Evolutionary conservation across 2,797 vertebrate species (phyloP).

Genomic region (Microchirus variegatus): DNA sequence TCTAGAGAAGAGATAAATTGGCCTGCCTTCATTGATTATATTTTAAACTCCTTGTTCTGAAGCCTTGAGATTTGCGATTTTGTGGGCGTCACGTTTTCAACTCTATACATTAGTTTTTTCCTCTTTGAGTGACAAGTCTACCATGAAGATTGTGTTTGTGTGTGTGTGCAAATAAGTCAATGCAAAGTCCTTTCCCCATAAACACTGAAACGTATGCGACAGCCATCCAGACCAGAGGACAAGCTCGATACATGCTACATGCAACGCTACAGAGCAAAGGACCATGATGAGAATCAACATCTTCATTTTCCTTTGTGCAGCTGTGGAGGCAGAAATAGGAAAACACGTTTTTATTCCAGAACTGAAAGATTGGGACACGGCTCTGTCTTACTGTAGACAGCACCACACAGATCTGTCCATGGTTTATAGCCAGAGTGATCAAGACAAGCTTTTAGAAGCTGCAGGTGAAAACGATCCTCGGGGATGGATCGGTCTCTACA

Average conservation of each 20-base stretch:
- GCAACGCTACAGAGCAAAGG: background rate
- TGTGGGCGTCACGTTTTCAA: too few relatives aligned
- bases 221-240: background rate
- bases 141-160: background rate
- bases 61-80: too few relatives aligned
- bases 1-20: too few relatives aligned
- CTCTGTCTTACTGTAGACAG: constrained; percentile 1
- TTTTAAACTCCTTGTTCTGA: too few relatives aligned
- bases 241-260: background rate
- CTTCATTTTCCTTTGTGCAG: constrained; percentile 14
- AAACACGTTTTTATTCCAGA: background rate
- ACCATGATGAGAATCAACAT: constrained; percentile 18
- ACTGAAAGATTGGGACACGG: accelerated
- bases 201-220: background rate
- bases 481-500: constrained; percentile 46
- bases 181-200: constrained; percentile 8
- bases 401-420: constrained; percentile 20
- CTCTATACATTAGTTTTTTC: too few relatives aligned
- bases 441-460: background rate
- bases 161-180: constrained; percentile 5
- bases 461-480: accelerated
- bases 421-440: constrained; percentile 1
- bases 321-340: background rate
- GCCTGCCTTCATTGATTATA: background rate
- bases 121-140: background rate